Conservation (phyloP, 2,888 invertebrate genomes). For the Zaprionus lineosus region DNA sequence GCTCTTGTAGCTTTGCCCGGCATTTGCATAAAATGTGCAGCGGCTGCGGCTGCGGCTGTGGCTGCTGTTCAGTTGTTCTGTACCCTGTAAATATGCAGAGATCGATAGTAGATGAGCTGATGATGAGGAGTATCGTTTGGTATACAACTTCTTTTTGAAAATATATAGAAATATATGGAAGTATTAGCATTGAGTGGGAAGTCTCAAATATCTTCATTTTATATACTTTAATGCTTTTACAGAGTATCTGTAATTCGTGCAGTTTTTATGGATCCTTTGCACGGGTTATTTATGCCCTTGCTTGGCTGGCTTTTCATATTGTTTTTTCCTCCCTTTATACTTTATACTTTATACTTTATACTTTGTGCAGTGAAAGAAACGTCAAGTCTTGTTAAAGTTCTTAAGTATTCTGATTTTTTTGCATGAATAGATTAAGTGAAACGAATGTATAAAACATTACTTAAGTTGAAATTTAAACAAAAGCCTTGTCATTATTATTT, state of each 20-base stretch:
- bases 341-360: too few relatives aligned
- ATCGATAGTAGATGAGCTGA: too few relatives aligned
- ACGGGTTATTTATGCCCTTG: constrained; percentile 37
- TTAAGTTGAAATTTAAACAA: too few relatives aligned
- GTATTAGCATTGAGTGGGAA: background rate
- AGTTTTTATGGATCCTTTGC: background rate
- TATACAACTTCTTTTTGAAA: background rate
- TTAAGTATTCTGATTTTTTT: background rate
- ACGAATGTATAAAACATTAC: too few relatives aligned
- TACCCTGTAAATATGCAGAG: constrained; percentile 10
- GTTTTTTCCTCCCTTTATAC: background rate
- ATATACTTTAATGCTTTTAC: background rate
- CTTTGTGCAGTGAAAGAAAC: background rate
- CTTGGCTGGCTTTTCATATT: constrained; percentile 21
- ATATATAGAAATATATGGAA: background rate
- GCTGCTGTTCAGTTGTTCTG: constrained; percentile 4
- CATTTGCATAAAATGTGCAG: constrained; percentile 68
- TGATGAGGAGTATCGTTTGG: too few relatives aligned
- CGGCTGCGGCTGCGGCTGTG: constrained; percentile 17
- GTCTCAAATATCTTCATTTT: too few relatives aligned
- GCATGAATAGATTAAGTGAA: background rate
- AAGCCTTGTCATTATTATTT: too few relatives aligned
- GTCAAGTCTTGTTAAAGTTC: background rate
- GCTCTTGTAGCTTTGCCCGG: constrained; percentile 7
- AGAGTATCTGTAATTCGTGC: constrained; percentile 2